Evolutionary conservation across 2,888 invertebrate genomes (phyloP).

Genomic region (Agonopterix subpropinquella): DNA sequence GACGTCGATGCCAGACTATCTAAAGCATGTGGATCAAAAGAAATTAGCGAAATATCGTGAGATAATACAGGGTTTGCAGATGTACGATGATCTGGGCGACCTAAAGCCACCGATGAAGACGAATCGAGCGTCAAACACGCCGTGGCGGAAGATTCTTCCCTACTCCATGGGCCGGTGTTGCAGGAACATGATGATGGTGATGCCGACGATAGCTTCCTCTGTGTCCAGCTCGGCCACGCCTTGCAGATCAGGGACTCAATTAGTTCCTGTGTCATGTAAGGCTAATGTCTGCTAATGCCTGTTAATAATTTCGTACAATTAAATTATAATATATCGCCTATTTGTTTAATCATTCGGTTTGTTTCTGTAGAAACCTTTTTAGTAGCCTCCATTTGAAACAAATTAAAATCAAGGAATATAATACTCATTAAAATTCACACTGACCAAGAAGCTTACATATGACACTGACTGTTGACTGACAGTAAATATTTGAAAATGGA

Average conservation of each 20-base stretch:
- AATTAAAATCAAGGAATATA: too few species aligned
- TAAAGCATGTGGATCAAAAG: constrained; percentile 26
- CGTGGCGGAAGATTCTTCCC: constrained; percentile 23
- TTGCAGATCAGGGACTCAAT: not conserved
- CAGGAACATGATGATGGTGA: not conserved
- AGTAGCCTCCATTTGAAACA: too few species aligned
- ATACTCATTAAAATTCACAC: too few species aligned
- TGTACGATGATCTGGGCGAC: constrained; percentile 44
- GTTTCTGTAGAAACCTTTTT: too few species aligned
- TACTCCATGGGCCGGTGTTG: constrained; percentile 8
- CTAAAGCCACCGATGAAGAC: constrained; percentile 33
- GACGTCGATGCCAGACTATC: constrained; percentile 1
- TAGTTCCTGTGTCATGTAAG: not conserved
- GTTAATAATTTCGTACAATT: not conserved
- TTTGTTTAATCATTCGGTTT: too few species aligned
- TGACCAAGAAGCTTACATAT: too few species aligned
- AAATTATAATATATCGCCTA: too few species aligned
- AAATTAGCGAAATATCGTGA: constrained; percentile 48
- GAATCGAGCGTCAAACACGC: constrained; percentile 57
- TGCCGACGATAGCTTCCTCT: not conserved
- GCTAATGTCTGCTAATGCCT: not conserved
- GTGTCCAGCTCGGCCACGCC: not conserved
- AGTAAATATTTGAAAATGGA: too few species aligned
- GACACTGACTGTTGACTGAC: too few species aligned
- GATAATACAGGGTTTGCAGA: constrained; percentile 47